Evolutionary conservation across 1,140 invertebrate species (phyloP).

Genomic region (Trachymyrmex cornetzi): DNA sequence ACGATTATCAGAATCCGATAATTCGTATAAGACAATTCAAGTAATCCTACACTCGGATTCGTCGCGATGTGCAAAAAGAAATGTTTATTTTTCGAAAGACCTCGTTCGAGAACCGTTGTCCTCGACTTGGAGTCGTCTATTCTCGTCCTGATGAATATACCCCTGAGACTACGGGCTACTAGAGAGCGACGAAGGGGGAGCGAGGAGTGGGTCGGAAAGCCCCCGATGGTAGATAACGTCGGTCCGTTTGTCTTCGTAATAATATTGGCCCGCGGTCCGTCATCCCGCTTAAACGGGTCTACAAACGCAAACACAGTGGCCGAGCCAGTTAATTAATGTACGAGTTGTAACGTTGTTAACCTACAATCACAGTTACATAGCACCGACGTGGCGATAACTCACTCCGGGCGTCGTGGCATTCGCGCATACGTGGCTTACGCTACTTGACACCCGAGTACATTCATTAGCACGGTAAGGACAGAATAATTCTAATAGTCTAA

Average conservation of each 20-base stretch:
- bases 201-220: constrained; percentile 66
- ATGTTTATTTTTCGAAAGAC: constrained; percentile 39
- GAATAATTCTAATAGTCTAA: not conserved
- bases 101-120: constrained; percentile 60
- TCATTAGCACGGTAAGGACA: not conserved
- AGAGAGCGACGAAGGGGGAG: constrained; percentile 33
- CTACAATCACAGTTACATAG: constrained; percentile 72
- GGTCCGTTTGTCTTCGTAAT: constrained; percentile 81
- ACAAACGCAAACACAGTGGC: constrained; percentile 75
- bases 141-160: constrained; percentile 81
- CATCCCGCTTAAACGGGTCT: constrained; percentile 74
- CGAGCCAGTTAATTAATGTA: constrained; percentile 82
- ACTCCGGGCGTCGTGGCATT: constrained; percentile 29
- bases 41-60: not conserved
- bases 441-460: not conserved
- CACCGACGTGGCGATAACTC: constrained; percentile 42
- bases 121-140: constrained; percentile 58
- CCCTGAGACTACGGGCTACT: constrained; percentile 57
- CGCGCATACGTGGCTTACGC: constrained; percentile 32
- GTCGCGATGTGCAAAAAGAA: constrained; percentile 45
- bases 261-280: constrained; percentile 79
- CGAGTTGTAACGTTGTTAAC: constrained; percentile 79
- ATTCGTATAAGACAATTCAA: not conserved
- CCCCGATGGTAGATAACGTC: constrained; percentile 81
- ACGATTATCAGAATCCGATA: constrained; percentile 34